A percentile compares a stretch with the other conserved stretches of the same genome.
phyloP scores from a whole-genome alignment of 2,888 invertebrate genomes.

The Drosophila meridionalis region DNA sequence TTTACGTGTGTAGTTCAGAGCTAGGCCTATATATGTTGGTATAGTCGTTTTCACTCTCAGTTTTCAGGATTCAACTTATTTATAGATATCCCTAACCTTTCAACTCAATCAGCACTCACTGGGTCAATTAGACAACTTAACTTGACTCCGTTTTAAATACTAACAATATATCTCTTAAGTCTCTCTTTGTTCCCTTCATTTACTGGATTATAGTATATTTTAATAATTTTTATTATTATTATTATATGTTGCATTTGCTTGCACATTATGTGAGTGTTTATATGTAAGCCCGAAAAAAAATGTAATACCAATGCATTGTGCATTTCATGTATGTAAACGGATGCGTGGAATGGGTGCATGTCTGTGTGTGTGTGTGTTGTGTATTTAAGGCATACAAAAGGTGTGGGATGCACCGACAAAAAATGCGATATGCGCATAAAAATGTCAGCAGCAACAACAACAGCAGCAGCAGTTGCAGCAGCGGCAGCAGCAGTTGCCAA shows the following conservation, averaged over 20 bases:
- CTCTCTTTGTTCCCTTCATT: not conserved
- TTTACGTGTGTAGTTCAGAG: too few relatives aligned
- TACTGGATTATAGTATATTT: slow-evolving; percentile 8
- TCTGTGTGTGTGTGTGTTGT: slow-evolving; percentile 25
- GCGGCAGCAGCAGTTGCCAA: slow-evolving; percentile 47
- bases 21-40: too few relatives aligned
- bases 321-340: slow-evolving; percentile 19
- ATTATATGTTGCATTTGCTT: slow-evolving; percentile 11
- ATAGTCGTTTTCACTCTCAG: too few relatives aligned
- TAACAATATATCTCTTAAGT: not conserved
- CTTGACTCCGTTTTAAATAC: not conserved
- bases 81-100: not conserved
- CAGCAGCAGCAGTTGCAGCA: slow-evolving; percentile 18
- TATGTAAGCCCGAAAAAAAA: slow-evolving; percentile 41
- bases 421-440: slow-evolving; percentile 75
- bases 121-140: not conserved
- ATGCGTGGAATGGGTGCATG: not conserved
- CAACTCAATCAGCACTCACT: not conserved
- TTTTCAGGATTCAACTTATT: too few relatives aligned
- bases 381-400: slow-evolving; percentile 51
- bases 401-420: slow-evolving; percentile 78
- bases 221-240: not conserved
- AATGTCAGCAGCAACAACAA: slow-evolving; percentile 58
- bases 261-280: slow-evolving; percentile 27
- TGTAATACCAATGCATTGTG: slow-evolving; percentile 43